Conservation (phyloP, 2,113 vertebrate species). For the Clarias macrocephalus region DNA sequence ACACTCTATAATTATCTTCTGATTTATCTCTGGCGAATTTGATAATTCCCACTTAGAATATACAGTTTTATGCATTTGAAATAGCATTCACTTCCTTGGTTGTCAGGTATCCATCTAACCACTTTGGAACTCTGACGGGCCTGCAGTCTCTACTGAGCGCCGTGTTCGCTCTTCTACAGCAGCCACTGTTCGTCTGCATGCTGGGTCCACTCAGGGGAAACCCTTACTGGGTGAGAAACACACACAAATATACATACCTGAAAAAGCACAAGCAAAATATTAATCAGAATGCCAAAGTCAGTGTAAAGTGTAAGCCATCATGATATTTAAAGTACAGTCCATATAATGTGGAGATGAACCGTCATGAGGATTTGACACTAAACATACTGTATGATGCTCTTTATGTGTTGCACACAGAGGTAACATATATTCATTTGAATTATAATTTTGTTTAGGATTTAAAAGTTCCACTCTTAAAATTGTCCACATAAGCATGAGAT, state of each 20-base stretch:
- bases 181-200: conserved; percentile 80
- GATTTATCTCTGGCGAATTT: background rate
- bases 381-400: background rate
- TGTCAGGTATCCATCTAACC: conserved; percentile 80
- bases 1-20: background rate
- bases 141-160: conserved; percentile 85
- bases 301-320: background rate
- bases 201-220: conserved; percentile 76
- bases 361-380: background rate
- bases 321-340: background rate
- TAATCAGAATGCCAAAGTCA: background rate
- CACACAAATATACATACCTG: conserved; percentile 19
- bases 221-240: conserved; percentile 79
- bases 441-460: background rate
- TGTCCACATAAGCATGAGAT: too few species aligned
- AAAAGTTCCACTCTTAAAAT: background rate
- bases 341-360: background rate
- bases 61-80: background rate
- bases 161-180: conserved; percentile 80
- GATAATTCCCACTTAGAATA: background rate
- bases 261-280: background rate
- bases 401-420: background rate
- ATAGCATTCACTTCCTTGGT: background rate
- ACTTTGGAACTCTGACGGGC: conserved; percentile 85
- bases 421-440: background rate